Conservation (phyloP, 2,113 vertebrate genomes). For the Stictonetta naevosa region DNA sequence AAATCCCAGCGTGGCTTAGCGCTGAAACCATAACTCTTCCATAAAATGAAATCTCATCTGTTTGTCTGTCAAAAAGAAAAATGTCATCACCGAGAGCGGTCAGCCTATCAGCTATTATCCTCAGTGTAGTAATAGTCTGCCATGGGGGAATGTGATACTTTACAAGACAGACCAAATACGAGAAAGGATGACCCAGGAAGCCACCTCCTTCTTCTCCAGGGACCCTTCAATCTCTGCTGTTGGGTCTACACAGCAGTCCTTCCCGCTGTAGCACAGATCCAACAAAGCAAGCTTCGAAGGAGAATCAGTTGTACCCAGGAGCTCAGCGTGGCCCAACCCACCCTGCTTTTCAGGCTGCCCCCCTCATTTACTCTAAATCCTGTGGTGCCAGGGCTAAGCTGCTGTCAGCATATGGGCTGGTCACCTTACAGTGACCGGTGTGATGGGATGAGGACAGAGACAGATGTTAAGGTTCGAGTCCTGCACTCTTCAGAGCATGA, state of each 20-base stretch:
- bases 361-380: background rate
- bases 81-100: slow-evolving; percentile 13
- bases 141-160: background rate
- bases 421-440: fast-evolving
- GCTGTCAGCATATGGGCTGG: background rate
- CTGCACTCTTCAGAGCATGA: background rate
- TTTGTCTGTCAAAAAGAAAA: slow-evolving; percentile 55
- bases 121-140: background rate
- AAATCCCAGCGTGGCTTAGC: background rate
- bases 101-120: background rate
- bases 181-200: slow-evolving; percentile 10
- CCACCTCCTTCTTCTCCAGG: background rate
- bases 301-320: background rate
- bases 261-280: background rate
- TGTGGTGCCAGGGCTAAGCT: background rate
- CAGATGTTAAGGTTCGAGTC: fast-evolving
- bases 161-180: slow-evolving; percentile 21
- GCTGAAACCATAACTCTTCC: slow-evolving; percentile 1
- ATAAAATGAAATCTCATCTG: slow-evolving; percentile 44
- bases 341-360: background rate
- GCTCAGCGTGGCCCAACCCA: background rate
- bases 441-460: background rate
- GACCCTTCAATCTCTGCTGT: background rate
- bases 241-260: background rate
- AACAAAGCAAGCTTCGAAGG: background rate